phyloP scores from a whole-genome alignment of 1,140 invertebrate genomes.

The Chrysopa pallens region DNA sequence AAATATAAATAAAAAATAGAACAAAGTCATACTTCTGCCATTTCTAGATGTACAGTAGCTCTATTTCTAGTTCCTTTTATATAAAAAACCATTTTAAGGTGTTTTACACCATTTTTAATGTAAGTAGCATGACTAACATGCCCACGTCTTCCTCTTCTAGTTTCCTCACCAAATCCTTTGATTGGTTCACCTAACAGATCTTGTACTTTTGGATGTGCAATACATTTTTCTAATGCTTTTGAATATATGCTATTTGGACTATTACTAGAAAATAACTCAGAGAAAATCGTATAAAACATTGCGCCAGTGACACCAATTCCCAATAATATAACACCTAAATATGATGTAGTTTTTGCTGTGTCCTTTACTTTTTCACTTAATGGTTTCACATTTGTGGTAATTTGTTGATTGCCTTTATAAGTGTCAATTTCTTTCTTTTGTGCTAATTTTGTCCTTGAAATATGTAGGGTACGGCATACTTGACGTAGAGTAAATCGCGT shows the following conservation, averaged over 20 bases:
- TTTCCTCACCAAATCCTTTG: slow-evolving; percentile 73
- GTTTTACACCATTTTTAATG: slow-evolving; percentile 51
- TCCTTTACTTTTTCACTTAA: slow-evolving; percentile 64
- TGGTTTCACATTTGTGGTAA: slow-evolving; percentile 36
- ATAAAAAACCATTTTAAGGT: slow-evolving; percentile 79
- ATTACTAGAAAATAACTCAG: slow-evolving; percentile 70
- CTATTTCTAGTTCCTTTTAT: slow-evolving; percentile 62
- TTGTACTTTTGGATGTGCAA: slow-evolving; percentile 41
- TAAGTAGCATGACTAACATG: slow-evolving; percentile 56
- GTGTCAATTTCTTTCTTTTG: neutral
- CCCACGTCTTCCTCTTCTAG: slow-evolving; percentile 49
- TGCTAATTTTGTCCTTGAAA: too few species aligned
- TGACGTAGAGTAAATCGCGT: too few species aligned
- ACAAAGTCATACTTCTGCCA: slow-evolving; percentile 46
- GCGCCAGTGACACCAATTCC: slow-evolving; percentile 59
- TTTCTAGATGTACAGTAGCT: slow-evolving; percentile 71
- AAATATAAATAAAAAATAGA: neutral
- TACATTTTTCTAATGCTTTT: slow-evolving; percentile 54
- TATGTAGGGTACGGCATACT: too few species aligned
- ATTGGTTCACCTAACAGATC: slow-evolving; percentile 71
- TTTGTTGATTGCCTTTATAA: slow-evolving; percentile 2
- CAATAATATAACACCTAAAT: slow-evolving; percentile 58
- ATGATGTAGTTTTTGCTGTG: slow-evolving; percentile 67
- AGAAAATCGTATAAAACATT: slow-evolving; percentile 66
- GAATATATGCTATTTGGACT: slow-evolving; percentile 73